These are phyloP conservation scores for Dione vanillae DNA, from an alignment of 2,888 invertebrate species.

Conservation along the genomic window DNA sequence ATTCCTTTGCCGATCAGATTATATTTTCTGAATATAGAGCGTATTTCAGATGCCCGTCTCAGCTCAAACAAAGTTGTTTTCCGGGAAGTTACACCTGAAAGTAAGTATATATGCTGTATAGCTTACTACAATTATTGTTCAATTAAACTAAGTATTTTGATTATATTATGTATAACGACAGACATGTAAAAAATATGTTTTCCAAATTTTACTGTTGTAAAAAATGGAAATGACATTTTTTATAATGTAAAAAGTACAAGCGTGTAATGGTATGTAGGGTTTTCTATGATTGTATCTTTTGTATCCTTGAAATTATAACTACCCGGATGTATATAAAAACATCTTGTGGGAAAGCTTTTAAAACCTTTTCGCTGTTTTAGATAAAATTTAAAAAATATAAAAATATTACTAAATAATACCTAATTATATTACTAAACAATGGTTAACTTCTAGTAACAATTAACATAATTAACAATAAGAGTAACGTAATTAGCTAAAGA, in stretches of 20 bases:
- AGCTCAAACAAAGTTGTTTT: constrained; percentile 66
- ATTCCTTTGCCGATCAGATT: background rate
- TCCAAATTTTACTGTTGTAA: no score
- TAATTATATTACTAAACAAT: no score
- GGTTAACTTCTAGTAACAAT: no score
- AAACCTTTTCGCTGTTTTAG: background rate
- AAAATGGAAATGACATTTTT: no score
- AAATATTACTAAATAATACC: no score
- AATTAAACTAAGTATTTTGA: no score
- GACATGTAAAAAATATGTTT: no score
- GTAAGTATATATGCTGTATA: constrained; percentile 59
- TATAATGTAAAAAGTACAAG: no score
- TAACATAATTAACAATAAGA: no score
- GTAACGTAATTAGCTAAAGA: no score
- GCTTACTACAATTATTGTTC: background rate
- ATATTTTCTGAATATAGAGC: constrained; percentile 5
- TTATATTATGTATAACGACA: no score
- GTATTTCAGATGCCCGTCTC: constrained; percentile 70
- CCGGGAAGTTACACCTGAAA: constrained; percentile 74
- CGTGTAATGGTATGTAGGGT: no score
- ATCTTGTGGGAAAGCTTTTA: background rate
- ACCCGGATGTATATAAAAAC: constrained; percentile 6
- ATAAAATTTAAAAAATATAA: background rate
- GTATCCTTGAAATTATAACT: background rate
- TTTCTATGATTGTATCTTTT: background rate